Percentiles rank a stretch among this genome's conserved stretches.
These are phyloP conservation scores for Sabellastarte sp. DNA, from an alignment of 2,888 invertebrate genomes.

Conservation along the genomic window DNA sequence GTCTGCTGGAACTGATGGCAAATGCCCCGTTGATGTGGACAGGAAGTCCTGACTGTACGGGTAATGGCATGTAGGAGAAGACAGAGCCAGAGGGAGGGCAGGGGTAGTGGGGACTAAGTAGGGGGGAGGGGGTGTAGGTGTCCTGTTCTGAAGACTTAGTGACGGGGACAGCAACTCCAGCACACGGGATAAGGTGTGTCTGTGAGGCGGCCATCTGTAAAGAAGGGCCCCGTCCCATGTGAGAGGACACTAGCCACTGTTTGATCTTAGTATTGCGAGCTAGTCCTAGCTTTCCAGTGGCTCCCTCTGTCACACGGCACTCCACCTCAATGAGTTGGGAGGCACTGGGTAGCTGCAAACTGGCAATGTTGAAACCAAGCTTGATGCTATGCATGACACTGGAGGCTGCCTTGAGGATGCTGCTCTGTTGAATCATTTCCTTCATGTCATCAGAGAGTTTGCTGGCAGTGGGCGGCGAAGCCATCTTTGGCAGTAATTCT, in stretches of 20 bases:
- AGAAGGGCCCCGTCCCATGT: slow-evolving; percentile 26
- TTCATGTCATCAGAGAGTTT: slow-evolving; percentile 11
- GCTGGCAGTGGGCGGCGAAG: slow-evolving; percentile 4
- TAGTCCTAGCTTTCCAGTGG: slow-evolving; percentile 4
- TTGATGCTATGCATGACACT: slow-evolving; percentile 8
- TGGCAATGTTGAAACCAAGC: slow-evolving; percentile 1
- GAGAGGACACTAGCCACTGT: slow-evolving; percentile 26
- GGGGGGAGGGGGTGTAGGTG: slow-evolving; percentile 10
- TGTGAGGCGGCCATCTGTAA: slow-evolving; percentile 29
- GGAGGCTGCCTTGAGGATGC: slow-evolving; percentile 14
- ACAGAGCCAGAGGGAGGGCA: slow-evolving; percentile 22
- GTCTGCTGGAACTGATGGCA: slow-evolving; percentile 42
- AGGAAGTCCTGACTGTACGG: slow-evolving; percentile 38
- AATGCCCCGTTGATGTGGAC: slow-evolving; percentile 51
- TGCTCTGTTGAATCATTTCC: slow-evolving; percentile 12
- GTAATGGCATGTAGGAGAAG: slow-evolving; percentile 51
- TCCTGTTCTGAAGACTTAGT: slow-evolving; percentile 1
- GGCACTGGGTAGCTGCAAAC: background rate
- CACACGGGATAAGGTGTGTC: slow-evolving; percentile 34
- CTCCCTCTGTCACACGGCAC: background rate
- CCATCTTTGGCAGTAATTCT: slow-evolving; percentile 22
- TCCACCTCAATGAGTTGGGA: slow-evolving; percentile 3
- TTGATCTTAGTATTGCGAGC: slow-evolving; percentile 5
- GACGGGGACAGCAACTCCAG: slow-evolving; percentile 38
- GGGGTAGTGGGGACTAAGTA: slow-evolving; percentile 8